Base-by-base conservation (phyloP, 2,888 invertebrate genomes). In the Bimastos eiseni region DNA sequence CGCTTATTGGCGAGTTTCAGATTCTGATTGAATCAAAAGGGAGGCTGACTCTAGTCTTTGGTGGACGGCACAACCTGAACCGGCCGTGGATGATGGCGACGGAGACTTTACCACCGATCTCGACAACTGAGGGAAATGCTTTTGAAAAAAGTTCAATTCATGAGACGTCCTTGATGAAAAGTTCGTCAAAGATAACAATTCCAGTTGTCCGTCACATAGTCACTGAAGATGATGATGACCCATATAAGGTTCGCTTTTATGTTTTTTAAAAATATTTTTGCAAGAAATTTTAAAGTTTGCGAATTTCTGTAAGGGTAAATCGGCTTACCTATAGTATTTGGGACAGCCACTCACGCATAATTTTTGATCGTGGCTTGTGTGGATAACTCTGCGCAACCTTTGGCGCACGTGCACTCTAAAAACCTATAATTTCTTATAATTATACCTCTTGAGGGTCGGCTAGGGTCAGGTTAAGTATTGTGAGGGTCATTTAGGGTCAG, bases 131-230 rank as follows among this genome's bases (percentile, higher is more conserved):
- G 34, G 41, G 34, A 41, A 89, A 41, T 89, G 33, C 89, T 33
- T 41, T 89, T 17, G 33, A 30, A 33, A 36, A 15, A 33, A 30
- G 33, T 89, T 17, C 89, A n/a, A 89, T 44, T n/a, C 41, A 44
- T 6, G 30, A 15, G 49, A 17, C 49, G 15, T 11, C 41, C 15
- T 11, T 49, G 49, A 49, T 19, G 4, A 15, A n/a, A 3, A n/a
- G 13, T 36, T 30, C 21, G 21, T 34, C 21, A 5, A 38, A 38
- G 70, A n/a, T 11, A 37, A 92, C 92, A 17, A 93, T 94, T 34
- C 95, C 95, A 21, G 91, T 95, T 89, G 94, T 95, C 17, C 92
- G 94, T 30, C 94, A 94, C 92, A 93, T 94, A n/a, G 94, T 95
- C 55, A 94, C 94, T 49, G 94, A 95, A 92, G 94, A 94, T 91